Evolutionary conservation across 2,888 invertebrate genomes (phyloP), one percentile per base, ranked within the genome.

Genomic region (Mimachlamys varia): DNA sequence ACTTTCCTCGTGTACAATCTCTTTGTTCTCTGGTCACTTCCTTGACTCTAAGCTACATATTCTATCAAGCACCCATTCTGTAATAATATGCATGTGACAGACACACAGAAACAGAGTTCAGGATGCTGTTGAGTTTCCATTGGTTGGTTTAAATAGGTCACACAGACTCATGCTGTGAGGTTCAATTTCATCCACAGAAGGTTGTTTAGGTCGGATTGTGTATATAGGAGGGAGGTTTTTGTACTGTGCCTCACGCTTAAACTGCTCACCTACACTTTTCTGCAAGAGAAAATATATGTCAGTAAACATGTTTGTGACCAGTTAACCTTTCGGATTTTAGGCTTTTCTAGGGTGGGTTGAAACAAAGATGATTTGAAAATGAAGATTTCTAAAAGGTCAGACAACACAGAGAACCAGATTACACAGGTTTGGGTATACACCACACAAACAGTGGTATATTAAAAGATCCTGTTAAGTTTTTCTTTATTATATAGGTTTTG

Each of bases 181-280:
- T 87, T 94, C 95, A 12, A 92, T 87, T 33, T 93, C 93, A 87
- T 94, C 94, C 33, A 94, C 12, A 44, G 91, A 19, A 33, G 89
- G 91, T 88, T 76, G 89, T 89, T 91, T 92, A 15, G 90, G 91
- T 58, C 92, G 91, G 33, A 88, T 90, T 62, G 92, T 90, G 90
- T 95, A 95, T 91, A 97, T 92, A 15, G 96, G 98, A 0, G 99
- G 99, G 96, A 99, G 97, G 97, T 98, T 98, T 93, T 98, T 97
- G 94, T 99, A 98, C 97, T 98, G 98, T 19, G 98, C 98, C 96
- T 98, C 98, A 95, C 98, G 98, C 94, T 98, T 98, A 97, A 99
- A 99, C 92, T 98, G 97, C 96, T 99, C 98, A 49, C 98, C 98
- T 49, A 99, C 97, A 97, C 98, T 98, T 97, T 98, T 98, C 97